Conservation (phyloP, 2,113 vertebrate species). For the Psittacula cyanocephala region DNA sequence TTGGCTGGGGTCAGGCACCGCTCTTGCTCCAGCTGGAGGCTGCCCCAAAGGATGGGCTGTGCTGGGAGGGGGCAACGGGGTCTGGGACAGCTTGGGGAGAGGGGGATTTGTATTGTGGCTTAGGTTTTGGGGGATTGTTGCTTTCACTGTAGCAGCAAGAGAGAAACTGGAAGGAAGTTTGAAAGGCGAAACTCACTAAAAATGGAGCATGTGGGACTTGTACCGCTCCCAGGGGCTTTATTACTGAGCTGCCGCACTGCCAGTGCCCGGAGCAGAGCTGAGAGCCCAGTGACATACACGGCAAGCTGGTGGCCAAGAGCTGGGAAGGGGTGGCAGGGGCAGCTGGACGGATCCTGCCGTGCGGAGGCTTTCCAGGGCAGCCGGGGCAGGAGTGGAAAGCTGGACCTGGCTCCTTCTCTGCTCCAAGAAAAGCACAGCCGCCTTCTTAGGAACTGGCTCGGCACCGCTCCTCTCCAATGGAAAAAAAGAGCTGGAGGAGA, state of each 20-base stretch:
- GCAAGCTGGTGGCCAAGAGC: neutral
- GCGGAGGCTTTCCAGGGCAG: neutral
- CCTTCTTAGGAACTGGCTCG: neutral
- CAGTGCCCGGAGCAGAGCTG: neutral
- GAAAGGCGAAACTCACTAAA: neutral
- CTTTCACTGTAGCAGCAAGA: neutral
- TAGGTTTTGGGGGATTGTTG: neutral
- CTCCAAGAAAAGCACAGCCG: neutral
- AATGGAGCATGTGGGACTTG: neutral
- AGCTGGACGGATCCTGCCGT: neutral
- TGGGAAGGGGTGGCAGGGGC: neutral
- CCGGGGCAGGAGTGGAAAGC: neutral
- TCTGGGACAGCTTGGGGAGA: neutral
- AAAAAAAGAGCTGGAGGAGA: neutral
- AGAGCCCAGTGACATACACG: neutral
- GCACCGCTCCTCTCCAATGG: neutral
- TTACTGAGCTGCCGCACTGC: neutral
- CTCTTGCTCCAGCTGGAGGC: neutral
- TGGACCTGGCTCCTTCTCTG: neutral
- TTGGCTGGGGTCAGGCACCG: neutral
- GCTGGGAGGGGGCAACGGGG: neutral
- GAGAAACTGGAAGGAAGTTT: neutral
- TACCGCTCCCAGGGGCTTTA: neutral
- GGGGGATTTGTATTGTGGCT: neutral
- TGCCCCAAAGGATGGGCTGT: neutral